Base-by-base conservation (phyloP, 2,797 vertebrate genomes). In the Cyclopterus lumpus region DNA sequence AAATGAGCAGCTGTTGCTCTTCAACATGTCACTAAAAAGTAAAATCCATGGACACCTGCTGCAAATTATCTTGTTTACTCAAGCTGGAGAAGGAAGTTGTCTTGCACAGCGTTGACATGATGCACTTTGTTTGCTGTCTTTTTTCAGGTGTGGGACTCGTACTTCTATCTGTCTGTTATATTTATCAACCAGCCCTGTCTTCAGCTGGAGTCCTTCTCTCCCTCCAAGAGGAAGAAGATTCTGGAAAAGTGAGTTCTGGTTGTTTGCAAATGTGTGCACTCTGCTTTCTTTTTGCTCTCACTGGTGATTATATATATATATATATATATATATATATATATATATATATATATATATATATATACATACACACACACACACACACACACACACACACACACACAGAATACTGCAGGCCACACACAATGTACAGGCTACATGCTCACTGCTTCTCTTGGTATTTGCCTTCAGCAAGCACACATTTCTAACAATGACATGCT, bases 151-250 rank as follows among this genome's bases (percentile, higher is more conserved):
- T 99, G 98, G 98, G 97, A 99, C 91, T 99, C 98, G 65, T 99
- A 99, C 90, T 99, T 99, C 93, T 99, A 97, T 75, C 95, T 99
- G 62, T 97, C 98, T 55, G 98, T 99, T 71, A 98, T 99, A 93
- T 99, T 99, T 89, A 99, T 99, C 94, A 99, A 99, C 91, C 98
- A 99, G 90, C 93, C 98, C 71, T 99, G 98, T 92, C 95, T 99
- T 60, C 98, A 99, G 73, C 92, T 99, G 77, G 98, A 99, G 92
- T 96, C 96, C 90, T 99, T 99, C 92, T 96, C 97, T 76, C 96
- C 97, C 74, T 98, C 98, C 42, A 99, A 99, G 92, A 97, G 96
- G 91, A 99, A 99, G 94, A 99, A 97, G 71, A 97, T 97, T 36
- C 93, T 99, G 84, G 98, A 99, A 90, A 99, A 98, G 98, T 99